Evolutionary conservation across 2,797 vertebrate genomes (phyloP).

Genomic region (Lycodopsis pacificus): DNA sequence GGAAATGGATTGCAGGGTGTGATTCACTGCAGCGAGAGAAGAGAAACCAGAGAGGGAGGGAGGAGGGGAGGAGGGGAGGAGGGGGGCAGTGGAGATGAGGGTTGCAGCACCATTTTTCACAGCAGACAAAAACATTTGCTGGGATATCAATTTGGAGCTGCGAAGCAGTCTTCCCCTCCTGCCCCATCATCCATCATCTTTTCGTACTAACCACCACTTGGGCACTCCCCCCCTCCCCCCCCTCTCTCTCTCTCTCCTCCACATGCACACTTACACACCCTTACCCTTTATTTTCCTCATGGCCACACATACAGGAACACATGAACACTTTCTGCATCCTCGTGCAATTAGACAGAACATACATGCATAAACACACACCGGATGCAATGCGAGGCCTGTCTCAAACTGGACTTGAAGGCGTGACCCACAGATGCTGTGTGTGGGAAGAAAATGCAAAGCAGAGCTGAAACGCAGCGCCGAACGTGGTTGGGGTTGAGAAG

Average conservation of each 20-base stretch:
- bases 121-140: slow-evolving; percentile 99
- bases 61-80: not conserved
- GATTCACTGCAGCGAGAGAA: slow-evolving; percentile 70
- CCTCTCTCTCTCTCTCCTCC: not conserved
- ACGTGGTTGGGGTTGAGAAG: slow-evolving; percentile 43
- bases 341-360: slow-evolving; percentile 41
- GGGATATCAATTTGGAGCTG: slow-evolving; percentile 95
- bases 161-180: slow-evolving; percentile 94
- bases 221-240: slow-evolving; percentile 41
- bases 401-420: slow-evolving; percentile 20
- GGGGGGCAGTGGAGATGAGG: slow-evolving; percentile 78
- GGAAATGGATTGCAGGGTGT: slow-evolving; percentile 73
- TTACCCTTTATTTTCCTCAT: slow-evolving; percentile 36
- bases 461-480: slow-evolving; percentile 39
- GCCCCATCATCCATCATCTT: slow-evolving; percentile 99
- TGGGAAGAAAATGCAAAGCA: slow-evolving; percentile 70
- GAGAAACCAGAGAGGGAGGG: slow-evolving; percentile 38
- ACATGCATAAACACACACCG: slow-evolving; percentile 26
- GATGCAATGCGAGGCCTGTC: slow-evolving; percentile 13
- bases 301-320: slow-evolving; percentile 30
- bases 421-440: slow-evolving; percentile 49
- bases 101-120: slow-evolving; percentile 95
- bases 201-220: slow-evolving; percentile 77
- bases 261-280: slow-evolving; percentile 45
- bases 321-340: slow-evolving; percentile 37